Evolutionary conservation across 2,797 vertebrate species (phyloP).

Genomic region (Brotula barbata): DNA sequence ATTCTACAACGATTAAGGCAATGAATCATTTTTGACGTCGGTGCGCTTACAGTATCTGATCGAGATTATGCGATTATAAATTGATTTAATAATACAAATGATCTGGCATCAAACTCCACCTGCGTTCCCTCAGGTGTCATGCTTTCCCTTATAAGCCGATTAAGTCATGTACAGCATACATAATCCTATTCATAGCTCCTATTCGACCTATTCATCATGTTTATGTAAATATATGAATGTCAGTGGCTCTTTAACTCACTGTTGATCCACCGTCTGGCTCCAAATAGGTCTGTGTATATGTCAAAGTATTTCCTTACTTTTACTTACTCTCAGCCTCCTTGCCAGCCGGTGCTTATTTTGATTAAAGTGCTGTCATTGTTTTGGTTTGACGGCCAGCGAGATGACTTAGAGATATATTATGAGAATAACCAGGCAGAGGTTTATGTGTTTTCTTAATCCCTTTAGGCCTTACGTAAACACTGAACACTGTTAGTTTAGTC

Average conservation of each 20-base stretch:
- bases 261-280: slow-evolving; percentile 14
- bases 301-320: slow-evolving; percentile 30
- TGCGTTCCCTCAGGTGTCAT: too few relatives aligned
- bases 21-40: too few relatives aligned
- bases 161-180: too few relatives aligned
- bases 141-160: too few relatives aligned
- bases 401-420: slow-evolving; percentile 56
- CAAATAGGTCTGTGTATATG: slow-evolving; percentile 15
- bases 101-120: too few relatives aligned
- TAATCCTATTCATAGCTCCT: too few relatives aligned
- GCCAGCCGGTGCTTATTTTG: slow-evolving; percentile 51
- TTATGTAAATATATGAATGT: neutral
- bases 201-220: too few relatives aligned
- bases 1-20: too few relatives aligned
- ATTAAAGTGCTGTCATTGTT: slow-evolving; percentile 58
- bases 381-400: slow-evolving; percentile 49
- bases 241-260: neutral
- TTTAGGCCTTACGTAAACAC: slow-evolving; percentile 61
- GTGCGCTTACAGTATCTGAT: too few relatives aligned
- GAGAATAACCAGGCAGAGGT: slow-evolving; percentile 57
- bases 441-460: slow-evolving; percentile 64
- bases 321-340: slow-evolving; percentile 24
- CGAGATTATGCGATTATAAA: too few relatives aligned
- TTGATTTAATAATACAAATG: too few relatives aligned
- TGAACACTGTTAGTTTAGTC: slow-evolving; percentile 64